Conservation (phyloP, 2,113 vertebrate species). For the Panthera leo region DNA sequence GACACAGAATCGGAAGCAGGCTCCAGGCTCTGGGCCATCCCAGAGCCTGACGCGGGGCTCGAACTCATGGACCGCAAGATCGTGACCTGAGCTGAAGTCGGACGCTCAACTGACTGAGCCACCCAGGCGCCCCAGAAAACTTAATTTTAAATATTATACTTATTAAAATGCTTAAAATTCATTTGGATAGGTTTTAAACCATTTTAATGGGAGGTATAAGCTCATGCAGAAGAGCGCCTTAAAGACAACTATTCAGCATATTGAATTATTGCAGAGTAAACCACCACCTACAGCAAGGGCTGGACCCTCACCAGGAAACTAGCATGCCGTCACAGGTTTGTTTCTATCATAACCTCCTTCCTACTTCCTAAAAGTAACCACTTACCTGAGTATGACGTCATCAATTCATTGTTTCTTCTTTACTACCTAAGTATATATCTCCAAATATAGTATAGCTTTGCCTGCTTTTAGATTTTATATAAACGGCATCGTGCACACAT, state of each 20-base stretch:
- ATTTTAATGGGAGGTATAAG: neutral
- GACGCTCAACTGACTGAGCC: too few species aligned
- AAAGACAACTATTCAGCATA: neutral
- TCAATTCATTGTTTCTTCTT: neutral
- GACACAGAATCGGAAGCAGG: too few species aligned
- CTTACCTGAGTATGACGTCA: neutral
- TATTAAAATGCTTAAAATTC: neutral
- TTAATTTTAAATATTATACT: neutral
- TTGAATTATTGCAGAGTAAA: neutral
- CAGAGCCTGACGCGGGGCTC: too few species aligned
- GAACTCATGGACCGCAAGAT: too few species aligned
- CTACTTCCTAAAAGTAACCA: neutral
- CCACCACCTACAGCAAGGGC: neutral
- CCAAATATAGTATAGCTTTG: neutral
- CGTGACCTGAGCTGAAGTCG: too few species aligned
- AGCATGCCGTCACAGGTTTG: accelerated
- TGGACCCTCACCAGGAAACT: neutral
- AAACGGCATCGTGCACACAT: neutral
- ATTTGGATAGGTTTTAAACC: neutral
- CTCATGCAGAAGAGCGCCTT: too few species aligned
- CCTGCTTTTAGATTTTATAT: neutral
- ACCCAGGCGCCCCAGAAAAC: too few species aligned
- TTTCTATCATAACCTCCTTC: neutral
- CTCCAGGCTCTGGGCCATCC: too few species aligned
- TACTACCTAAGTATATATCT: neutral